Conservation (phyloP, 1,140 invertebrate genomes). For the Meloidogyne floridensis region DNA sequence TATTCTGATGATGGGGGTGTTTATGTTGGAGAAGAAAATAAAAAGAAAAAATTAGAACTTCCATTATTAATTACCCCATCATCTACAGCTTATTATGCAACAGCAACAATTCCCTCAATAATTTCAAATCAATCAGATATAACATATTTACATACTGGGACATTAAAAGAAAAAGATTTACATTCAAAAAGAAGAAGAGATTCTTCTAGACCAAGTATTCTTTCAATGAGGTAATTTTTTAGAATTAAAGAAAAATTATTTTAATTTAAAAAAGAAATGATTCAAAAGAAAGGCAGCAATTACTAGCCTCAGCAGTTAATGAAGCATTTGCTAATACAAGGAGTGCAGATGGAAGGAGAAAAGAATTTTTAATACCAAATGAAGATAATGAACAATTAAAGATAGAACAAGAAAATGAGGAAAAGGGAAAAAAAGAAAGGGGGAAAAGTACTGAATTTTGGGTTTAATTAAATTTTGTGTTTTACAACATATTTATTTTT, state of each 20-base stretch:
- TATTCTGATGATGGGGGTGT: slow-evolving; percentile 11
- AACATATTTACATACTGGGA: neutral
- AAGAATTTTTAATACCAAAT: slow-evolving; percentile 5
- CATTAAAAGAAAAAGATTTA: slow-evolving; percentile 6
- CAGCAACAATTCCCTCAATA: slow-evolving; percentile 1
- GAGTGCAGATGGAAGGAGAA: slow-evolving; percentile 12
- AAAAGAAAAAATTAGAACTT: slow-evolving; percentile 2
- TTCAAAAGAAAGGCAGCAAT: slow-evolving; percentile 28
- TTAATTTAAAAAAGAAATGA: slow-evolving; percentile 16
- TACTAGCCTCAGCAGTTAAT: slow-evolving; percentile 14
- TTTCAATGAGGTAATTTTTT: neutral
- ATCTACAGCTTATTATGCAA: neutral
- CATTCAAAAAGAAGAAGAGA: neutral
- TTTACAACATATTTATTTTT: neutral
- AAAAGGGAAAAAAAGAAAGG: slow-evolving; percentile 1
- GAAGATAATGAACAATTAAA: slow-evolving; percentile 1
- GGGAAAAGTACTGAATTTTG: slow-evolving; percentile 31
- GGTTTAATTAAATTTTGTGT: slow-evolving; percentile 5
- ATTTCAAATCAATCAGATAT: neutral
- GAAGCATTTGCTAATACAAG: slow-evolving; percentile 16
- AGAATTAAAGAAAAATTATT: neutral
- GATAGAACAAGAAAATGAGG: neutral
- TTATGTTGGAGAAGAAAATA: slow-evolving; percentile 3
- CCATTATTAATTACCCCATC: neutral
- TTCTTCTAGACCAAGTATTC: neutral